phyloP scores from a whole-genome alignment of 1,140 invertebrate genomes.

The Camponotus pennsylvanicus region DNA sequence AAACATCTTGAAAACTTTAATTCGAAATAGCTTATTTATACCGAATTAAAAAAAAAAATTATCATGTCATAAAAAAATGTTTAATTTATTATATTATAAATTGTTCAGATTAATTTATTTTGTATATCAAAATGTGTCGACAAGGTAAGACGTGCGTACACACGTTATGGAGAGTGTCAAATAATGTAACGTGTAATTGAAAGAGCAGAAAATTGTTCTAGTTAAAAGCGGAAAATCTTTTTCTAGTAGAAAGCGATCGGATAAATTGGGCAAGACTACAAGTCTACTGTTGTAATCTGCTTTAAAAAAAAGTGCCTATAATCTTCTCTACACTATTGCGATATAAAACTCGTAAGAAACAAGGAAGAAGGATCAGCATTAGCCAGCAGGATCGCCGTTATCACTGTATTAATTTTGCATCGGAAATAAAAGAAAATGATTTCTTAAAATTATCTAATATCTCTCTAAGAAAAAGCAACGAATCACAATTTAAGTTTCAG shows the following conservation, averaged over 20 bases:
- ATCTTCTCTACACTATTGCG: slow-evolving; percentile 52
- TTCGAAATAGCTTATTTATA: background rate
- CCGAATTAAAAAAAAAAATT: background rate
- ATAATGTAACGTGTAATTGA: slow-evolving; percentile 43
- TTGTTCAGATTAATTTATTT: slow-evolving; percentile 1
- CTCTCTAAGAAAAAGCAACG: background rate
- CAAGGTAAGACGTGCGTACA: background rate
- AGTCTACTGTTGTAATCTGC: slow-evolving; percentile 47
- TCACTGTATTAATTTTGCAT: slow-evolving; percentile 33
- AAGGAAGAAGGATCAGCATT: slow-evolving; percentile 26
- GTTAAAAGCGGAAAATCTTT: slow-evolving; percentile 23
- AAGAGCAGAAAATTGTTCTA: slow-evolving; percentile 56
- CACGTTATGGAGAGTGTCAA: slow-evolving; percentile 1
- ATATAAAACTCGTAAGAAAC: slow-evolving; percentile 39
- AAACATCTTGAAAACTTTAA: slow-evolving; percentile 4
- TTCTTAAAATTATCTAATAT: slow-evolving; percentile 29
- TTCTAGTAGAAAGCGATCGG: slow-evolving; percentile 53
- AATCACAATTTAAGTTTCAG: background rate
- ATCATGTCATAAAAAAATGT: background rate
- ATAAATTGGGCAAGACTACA: slow-evolving; percentile 51
- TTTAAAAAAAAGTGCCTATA: slow-evolving; percentile 43
- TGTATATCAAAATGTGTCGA: background rate
- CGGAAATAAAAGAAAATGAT: slow-evolving; percentile 6
- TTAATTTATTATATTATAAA: background rate
- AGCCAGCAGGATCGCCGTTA: slow-evolving; percentile 39